Evolutionary conservation across 2,797 vertebrate genomes (phyloP).

Genomic region (Rhodeus uyekii): DNA sequence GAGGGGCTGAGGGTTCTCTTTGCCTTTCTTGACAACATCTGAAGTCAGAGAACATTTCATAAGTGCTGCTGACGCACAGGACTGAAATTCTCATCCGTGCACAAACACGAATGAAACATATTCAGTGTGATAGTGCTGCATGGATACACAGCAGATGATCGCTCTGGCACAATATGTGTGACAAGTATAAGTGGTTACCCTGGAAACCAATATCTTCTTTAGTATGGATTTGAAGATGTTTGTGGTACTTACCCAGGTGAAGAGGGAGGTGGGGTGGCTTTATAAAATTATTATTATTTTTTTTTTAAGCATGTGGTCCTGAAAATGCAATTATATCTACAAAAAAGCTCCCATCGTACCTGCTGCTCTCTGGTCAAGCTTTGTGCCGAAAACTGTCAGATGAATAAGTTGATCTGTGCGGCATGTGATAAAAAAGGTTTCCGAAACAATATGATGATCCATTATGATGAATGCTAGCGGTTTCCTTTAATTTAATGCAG

Average conservation of each 20-base stretch:
- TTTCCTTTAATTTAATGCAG: constrained; percentile 7
- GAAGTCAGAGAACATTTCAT: constrained; percentile 38
- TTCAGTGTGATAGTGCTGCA: constrained; percentile 42
- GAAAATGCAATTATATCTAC: constrained; percentile 44
- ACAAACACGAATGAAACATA: constrained; percentile 30
- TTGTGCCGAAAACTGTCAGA: neutral
- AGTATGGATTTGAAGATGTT: constrained; percentile 57
- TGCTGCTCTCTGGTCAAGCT: constrained; percentile 20
- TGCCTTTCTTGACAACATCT: constrained; percentile 28
- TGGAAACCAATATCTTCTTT: constrained; percentile 60
- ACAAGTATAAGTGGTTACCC: constrained; percentile 53
- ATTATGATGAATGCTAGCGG: constrained; percentile 15
- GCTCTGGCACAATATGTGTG: constrained; percentile 42
- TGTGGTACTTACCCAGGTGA: constrained; percentile 52
- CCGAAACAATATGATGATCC: constrained; percentile 3
- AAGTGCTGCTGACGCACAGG: constrained; percentile 59
- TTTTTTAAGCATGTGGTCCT: constrained; percentile 19
- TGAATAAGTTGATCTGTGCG: constrained; percentile 8
- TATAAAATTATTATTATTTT: constrained; percentile 38
- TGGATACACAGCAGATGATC: constrained; percentile 34
- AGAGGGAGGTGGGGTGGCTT: constrained; percentile 37
- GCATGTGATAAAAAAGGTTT: constrained; percentile 22
- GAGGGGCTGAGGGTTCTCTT: neutral
- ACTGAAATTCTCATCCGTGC: constrained; percentile 41
- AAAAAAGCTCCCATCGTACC: neutral